These are phyloP conservation scores for Nemotelus nigrinus DNA, from an alignment of 2,888 invertebrate genomes.

Conservation along the genomic window DNA sequence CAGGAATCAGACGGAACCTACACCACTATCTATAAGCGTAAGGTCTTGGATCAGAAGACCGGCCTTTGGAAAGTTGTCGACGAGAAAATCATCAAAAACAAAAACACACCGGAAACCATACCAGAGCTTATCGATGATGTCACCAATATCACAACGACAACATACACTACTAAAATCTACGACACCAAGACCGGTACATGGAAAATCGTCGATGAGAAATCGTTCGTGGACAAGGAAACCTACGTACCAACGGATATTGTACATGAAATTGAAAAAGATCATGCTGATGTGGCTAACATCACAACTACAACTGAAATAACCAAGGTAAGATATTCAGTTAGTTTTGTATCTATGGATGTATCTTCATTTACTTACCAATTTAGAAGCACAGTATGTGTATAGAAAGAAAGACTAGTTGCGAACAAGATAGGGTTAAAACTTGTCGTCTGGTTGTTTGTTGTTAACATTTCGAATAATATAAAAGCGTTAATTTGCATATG, in stretches of 20 bases:
- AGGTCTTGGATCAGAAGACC: constrained; percentile 63
- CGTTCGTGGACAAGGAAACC: constrained; percentile 63
- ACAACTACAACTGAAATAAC: constrained; percentile 66
- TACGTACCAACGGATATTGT: constrained; percentile 64
- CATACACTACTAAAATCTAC: constrained; percentile 64
- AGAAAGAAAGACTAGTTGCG: too few species aligned
- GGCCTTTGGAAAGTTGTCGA: constrained; percentile 66
- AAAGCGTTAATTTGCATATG: constrained; percentile 30
- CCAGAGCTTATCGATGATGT: constrained; percentile 65
- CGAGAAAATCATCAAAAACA: constrained; percentile 67
- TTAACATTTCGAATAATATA: constrained; percentile 17
- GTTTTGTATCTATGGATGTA: neutral
- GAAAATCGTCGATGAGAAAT: constrained; percentile 65
- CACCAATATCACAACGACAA: constrained; percentile 64
- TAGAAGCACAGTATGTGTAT: too few species aligned
- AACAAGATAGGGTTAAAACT: neutral
- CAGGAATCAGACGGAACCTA: constrained; percentile 62
- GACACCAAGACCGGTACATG: constrained; percentile 64
- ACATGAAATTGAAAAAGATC: constrained; percentile 65
- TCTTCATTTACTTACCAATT: neutral
- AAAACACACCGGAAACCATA: constrained; percentile 56
- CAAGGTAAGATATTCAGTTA: constrained; percentile 59
- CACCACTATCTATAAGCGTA: constrained; percentile 64
- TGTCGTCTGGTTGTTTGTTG: neutral
- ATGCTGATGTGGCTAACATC: constrained; percentile 65